Evolutionary conservation across 2,113 vertebrate genomes (phyloP), one percentile per base, ranked within the genome.

Genomic region (Stomatorhinus ivindoensis): DNA sequence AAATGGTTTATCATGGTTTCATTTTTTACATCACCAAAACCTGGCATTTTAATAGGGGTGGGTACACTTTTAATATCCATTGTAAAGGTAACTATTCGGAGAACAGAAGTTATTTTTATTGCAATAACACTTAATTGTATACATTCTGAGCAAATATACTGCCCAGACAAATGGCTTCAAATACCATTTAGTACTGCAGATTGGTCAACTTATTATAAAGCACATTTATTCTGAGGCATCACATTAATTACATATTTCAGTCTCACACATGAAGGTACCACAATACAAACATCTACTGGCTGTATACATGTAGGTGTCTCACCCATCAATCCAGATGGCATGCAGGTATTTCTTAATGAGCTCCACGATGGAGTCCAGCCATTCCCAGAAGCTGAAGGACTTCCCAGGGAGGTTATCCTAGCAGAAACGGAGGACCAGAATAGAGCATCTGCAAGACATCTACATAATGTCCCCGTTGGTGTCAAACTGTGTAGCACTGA

Each of bases 251-350:
- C 9, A 35, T 73, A 15, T 31, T 46, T 48, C 39, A 48, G 39
- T 47, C 10, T 73, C 65, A 35, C 31, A 42, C 42, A 80, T 10
- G 15, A 80, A 15, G 69, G 0, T 76, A 19, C 69, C 17, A 69
- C 61, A 69, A 39, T 19, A 17, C 69, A 39, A 76, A 39, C 27
- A 76, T 13, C 21, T 48, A 85, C 46, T 31, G 31, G 9, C 19
- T 85, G 48, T 87, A 47, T 2, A 17, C 27, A 21, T 87, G n/a
- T 19, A 5, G 46, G 31, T 17, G 2, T 24, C 96, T 96, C 90
- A 99, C 98, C 98, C 97, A 89, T 99, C 98, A 90, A 97, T 99
- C 98, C 98, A 99, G 87, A 99, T 96, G 39, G 97, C 96, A 91
- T 98, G 96, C 93, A 99, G 93, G 87, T 98, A 97, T 91, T 98